Evolutionary conservation across 2,888 invertebrate species (phyloP), one percentile per base, ranked within the genome.

Genomic region (Zygothrica quintamaculata): DNA sequence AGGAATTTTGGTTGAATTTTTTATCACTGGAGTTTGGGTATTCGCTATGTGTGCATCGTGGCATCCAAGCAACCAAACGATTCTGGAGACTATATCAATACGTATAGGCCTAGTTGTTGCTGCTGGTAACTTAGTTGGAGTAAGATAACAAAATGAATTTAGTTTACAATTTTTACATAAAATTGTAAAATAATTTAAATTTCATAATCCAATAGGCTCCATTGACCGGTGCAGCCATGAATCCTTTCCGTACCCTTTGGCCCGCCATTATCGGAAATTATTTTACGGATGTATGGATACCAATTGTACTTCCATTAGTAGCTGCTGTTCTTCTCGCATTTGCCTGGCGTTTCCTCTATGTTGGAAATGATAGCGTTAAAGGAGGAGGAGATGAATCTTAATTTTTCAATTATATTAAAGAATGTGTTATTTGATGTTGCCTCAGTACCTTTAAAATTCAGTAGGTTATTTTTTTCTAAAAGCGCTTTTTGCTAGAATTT

Each of bases 31-130:
- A 1, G 50, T 50, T 1, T 78, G 70, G 70, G 58, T 70, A 1
- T 29, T 70, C 0, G 64, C 75, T 6, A 65, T 70, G 70, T 61
- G 60, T 11, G n/a, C 79, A 0, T 75, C 75, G 0, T 78, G 78
- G 78, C 61, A 75, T 18, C 7, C 15, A 1, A 39, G 15, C 3
- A 61, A 74, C 7, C 58, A 57, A 3, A 6, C 22, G 0, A 0
- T 66, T 13, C 0, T 36, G 13, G 74, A 74, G 29, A 22, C 75
- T 1, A 59, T 65, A 3, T 60, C 66, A 0, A 3, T 78, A 15
- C 65, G 70, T 3, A 64, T 76, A 5, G 79, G 75, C 1, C 8
- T 74, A 0, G 56, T 61, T 0, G 75, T 70, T 0, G 4, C 39
- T 5, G 29, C 12, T n/a, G 34, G 46, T 5, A n/a, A 7, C 1